Evolutionary conservation across 2,113 vertebrate genomes (phyloP).

Genomic region (Gobio gobio): DNA sequence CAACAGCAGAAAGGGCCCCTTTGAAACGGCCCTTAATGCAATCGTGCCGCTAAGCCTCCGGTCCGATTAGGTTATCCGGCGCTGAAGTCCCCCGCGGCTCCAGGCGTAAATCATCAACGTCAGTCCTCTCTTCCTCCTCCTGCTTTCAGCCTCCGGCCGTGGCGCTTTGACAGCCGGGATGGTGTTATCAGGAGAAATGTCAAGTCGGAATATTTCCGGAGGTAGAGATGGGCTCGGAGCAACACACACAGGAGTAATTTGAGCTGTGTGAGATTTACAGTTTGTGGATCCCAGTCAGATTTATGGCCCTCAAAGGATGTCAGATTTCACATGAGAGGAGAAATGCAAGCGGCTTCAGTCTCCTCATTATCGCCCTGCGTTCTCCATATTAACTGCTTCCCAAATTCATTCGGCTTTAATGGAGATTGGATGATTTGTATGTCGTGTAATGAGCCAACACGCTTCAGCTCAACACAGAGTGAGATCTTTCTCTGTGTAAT

Average conservation of each 20-base stretch:
- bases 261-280: constrained; percentile 16
- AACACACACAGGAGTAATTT: constrained; percentile 3
- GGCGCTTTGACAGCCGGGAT: constrained; percentile 55
- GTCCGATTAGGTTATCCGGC: constrained; percentile 76
- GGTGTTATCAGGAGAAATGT: constrained; percentile 55
- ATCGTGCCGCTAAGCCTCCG: constrained; percentile 73
- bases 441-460: neutral
- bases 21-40: constrained; percentile 70
- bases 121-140: constrained; percentile 34
- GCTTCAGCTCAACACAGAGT: no score
- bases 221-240: constrained; percentile 22
- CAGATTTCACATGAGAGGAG: neutral
- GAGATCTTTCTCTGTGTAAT: no score
- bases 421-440: constrained; percentile 40
- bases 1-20: constrained; percentile 58
- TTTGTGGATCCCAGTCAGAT: neutral
- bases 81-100: constrained; percentile 71
- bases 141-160: neutral
- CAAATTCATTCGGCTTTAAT: constrained; percentile 47
- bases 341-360: neutral
- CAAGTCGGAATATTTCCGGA: constrained; percentile 28
- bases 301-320: neutral
- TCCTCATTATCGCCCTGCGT: constrained; percentile 45
- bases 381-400: constrained; percentile 47
- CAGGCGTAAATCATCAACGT: constrained; percentile 62